phyloP scores from a whole-genome alignment of 2,113 vertebrate species.

The Pagrus major region DNA sequence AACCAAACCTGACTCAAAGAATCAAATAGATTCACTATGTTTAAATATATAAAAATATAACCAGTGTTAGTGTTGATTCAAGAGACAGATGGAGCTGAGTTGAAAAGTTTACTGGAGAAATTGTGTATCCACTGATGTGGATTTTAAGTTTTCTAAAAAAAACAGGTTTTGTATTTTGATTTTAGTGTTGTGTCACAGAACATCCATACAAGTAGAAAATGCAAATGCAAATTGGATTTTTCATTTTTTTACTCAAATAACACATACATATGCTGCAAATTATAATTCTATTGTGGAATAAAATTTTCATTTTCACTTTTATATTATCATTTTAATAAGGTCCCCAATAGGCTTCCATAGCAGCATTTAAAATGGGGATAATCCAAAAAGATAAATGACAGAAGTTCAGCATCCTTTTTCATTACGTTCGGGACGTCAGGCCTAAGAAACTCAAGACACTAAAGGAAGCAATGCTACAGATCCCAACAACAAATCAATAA shows the following conservation, averaged over 20 bases:
- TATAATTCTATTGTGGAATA: too few relatives aligned
- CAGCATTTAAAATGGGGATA: neutral
- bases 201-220: too few relatives aligned
- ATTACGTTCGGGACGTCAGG: neutral
- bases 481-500: slow-evolving; percentile 23
- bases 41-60: neutral
- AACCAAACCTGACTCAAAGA: neutral
- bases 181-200: too few relatives aligned
- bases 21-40: neutral
- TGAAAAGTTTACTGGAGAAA: neutral
- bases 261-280: too few relatives aligned
- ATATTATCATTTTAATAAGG: too few relatives aligned
- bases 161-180: too few relatives aligned
- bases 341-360: too few relatives aligned
- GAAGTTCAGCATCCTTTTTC: neutral
- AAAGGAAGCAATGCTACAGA: neutral
- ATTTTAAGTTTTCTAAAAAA: too few relatives aligned
- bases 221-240: too few relatives aligned
- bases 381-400: neutral
- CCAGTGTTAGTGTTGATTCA: neutral
- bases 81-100: neutral
- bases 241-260: too few relatives aligned
- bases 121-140: neutral
- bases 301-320: too few relatives aligned
- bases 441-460: neutral